phyloP scores from a whole-genome alignment of 2,888 invertebrate genomes.

The Tricholauxania praeusta region DNA sequence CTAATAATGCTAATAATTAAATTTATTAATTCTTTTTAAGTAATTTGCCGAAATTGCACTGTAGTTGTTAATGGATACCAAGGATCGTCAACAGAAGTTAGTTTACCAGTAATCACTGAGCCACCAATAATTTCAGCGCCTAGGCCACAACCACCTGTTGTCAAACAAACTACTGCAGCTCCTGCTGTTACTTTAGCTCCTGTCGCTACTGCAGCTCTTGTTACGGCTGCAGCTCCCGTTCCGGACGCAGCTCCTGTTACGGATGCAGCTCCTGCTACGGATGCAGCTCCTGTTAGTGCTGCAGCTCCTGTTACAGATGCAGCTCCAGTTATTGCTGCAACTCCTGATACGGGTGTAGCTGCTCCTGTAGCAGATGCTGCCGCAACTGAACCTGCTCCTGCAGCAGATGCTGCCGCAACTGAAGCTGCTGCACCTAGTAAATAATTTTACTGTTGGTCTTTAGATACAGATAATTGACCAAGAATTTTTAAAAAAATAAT shows the following conservation, averaged over 20 bases:
- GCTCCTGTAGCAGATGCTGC: slow-evolving; percentile 27
- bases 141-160: no score
- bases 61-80: slow-evolving; percentile 45
- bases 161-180: no score
- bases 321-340: no score
- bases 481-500: no score
- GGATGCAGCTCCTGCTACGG: slow-evolving; percentile 21
- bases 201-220: slow-evolving; percentile 26
- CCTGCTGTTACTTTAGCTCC: background rate
- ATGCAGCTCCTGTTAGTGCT: slow-evolving; percentile 35
- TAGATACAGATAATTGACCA: background rate
- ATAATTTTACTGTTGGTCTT: no score
- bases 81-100: background rate
- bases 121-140: no score
- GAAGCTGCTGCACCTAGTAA: no score
- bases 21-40: slow-evolving; percentile 44
- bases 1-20: background rate
- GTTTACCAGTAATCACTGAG: background rate
- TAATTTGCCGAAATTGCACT: slow-evolving; percentile 58
- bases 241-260: slow-evolving; percentile 36
- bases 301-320: slow-evolving; percentile 17
- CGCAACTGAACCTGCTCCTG: no score
- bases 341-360: no score
- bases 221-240: slow-evolving; percentile 16
- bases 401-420: background rate